Base-by-base conservation (phyloP, 2,797 vertebrate genomes). In the Parauchenoglanis punctatus region DNA sequence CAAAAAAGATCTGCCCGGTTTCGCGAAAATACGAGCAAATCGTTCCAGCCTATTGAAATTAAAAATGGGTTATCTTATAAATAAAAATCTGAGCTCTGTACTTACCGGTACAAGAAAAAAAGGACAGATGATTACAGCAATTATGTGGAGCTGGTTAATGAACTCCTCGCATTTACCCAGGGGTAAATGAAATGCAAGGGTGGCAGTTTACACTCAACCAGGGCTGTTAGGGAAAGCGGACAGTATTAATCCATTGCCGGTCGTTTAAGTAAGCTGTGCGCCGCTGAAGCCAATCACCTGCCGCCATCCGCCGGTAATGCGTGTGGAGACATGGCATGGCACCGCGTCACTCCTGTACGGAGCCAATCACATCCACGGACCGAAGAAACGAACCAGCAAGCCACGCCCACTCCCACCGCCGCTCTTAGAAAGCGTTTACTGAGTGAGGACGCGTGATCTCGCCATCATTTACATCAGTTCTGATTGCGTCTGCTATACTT, bases 301-400 rank as follows among this genome's bases (percentile, higher is more conserved):
- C 88, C 63, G n/a, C 70, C 80, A 85, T 84, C 87, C 31, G 87
- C 77, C 56, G 7, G 88, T 85, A 65, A 35, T 8, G 28, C 65
- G 28, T 90, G 92, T 95, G 92, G 93, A 93, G 88, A 92, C 89
- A 94, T 95, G 91, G 93, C 88, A 92, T 90, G 94, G 92, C 90
- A 28, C 80, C 87, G 63, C 94, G 93, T 85, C 83, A 85, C 54
- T 23, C 0, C 89, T 92, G 83, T 7, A 81, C 7, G 54, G 83
- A 92, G 91, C 96, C 95, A 96, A 96, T 96, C 91, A 91, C 35
- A 46, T 76, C 23, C 25, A 40, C 68, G 88, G 54, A 86, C 56
- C 85, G 87, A 7, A 80, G 76, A 20, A 15, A 35, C 49, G n/a
- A 67, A 54, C 28, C 46, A 49, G 35, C 52, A 87, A 18, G 0